A percentile compares a stretch with the other conserved stretches of the same genome.
Conservation (phyloP, 2,888 invertebrate species). For the Meliscaeva auricollis region DNA sequence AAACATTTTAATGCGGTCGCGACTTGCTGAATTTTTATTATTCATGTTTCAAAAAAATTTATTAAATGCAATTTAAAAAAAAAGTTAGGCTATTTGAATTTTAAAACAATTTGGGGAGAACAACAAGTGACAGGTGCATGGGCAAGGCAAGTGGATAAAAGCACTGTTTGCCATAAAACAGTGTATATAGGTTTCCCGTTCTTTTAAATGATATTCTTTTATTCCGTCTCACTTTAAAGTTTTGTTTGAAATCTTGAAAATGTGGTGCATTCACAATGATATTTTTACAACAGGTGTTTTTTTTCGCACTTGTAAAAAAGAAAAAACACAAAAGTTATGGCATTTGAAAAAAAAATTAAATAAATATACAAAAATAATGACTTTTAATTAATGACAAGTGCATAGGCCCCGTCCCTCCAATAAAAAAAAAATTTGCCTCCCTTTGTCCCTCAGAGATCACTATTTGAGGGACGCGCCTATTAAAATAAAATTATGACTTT, state of each 20-base stretch:
- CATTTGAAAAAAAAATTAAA: too few relatives aligned
- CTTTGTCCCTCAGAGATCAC: too few relatives aligned
- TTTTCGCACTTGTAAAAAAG: too few relatives aligned
- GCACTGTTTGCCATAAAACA: not conserved
- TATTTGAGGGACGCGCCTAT: too few relatives aligned
- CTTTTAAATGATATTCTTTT: not conserved
- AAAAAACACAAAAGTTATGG: too few relatives aligned
- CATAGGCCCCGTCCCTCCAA: too few relatives aligned
- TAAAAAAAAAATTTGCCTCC: too few relatives aligned
- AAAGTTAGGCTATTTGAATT: not conserved
- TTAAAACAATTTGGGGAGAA: not conserved
- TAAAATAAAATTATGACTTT: too few relatives aligned
- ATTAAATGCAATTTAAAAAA: not conserved
- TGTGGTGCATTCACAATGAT: conserved; percentile 20
- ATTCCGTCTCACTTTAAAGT: too few relatives aligned
- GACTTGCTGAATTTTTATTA: conserved; percentile 1
- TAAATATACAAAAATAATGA: too few relatives aligned
- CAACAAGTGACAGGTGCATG: not conserved
- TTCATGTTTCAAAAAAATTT: conserved; percentile 1
- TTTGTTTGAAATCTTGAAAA: not conserved
- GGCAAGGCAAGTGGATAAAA: not conserved
- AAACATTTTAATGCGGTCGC: conserved; percentile 46
- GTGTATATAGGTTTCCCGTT: not conserved
- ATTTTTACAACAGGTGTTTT: not conserved
- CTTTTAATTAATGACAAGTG: too few relatives aligned